These are phyloP conservation scores for Uromys caudimaculatus DNA, from an alignment of 2,797 vertebrate species.

Conservation along the genomic window DNA sequence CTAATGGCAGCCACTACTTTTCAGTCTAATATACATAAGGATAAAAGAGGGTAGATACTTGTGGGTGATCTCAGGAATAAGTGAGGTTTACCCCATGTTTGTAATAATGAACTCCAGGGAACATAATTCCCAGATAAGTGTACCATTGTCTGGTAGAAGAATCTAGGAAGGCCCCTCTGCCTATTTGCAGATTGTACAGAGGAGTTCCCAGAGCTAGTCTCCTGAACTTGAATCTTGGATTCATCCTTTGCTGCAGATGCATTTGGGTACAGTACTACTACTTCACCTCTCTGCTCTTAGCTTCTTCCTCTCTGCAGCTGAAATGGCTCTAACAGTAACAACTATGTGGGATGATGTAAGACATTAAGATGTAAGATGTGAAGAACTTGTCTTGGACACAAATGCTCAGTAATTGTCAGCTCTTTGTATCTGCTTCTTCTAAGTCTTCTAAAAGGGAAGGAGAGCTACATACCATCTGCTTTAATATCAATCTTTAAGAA, in stretches of 20 bases:
- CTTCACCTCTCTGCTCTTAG: neutral
- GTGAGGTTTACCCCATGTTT: neutral
- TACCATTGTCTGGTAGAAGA: neutral
- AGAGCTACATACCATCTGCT: neutral
- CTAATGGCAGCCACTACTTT: neutral
- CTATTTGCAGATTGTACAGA: neutral
- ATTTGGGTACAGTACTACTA: neutral
- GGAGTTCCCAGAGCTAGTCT: neutral
- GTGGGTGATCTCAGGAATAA: neutral
- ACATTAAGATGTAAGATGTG: neutral
- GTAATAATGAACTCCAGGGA: neutral
- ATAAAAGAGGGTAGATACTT: neutral
- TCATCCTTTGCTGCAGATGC: neutral
- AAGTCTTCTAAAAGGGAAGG: slow-evolving; percentile 9
- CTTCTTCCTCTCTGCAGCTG: neutral
- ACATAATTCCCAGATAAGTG: neutral
- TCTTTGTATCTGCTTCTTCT: neutral
- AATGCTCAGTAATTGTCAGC: neutral
- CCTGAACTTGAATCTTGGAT: neutral
- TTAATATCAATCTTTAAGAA: neutral
- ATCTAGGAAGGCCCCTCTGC: too few relatives aligned
- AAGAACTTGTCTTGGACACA: neutral
- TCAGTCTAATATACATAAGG: neutral
- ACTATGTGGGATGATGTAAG: neutral
- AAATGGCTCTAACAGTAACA: neutral